Conservation (phyloP, 2,113 vertebrate genomes). For the Nibea coibor region DNA sequence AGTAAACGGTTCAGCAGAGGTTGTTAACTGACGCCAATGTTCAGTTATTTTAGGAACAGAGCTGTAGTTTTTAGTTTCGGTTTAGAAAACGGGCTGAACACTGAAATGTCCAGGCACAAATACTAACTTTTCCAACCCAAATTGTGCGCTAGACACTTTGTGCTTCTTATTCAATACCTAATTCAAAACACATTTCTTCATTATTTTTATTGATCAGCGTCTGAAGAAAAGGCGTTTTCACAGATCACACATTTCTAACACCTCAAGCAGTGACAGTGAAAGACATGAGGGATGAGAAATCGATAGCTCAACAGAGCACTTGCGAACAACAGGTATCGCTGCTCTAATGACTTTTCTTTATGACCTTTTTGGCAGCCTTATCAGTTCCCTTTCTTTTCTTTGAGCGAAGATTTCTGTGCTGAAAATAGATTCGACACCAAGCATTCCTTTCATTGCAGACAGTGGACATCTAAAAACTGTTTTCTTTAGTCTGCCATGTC, state of each 20-base stretch:
- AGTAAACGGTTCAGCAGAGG: background rate
- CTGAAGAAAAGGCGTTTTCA: background rate
- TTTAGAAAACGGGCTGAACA: background rate
- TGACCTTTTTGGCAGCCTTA: background rate
- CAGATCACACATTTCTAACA: background rate
- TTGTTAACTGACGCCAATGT: background rate
- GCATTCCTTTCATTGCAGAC: conserved; percentile 34
- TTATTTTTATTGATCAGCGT: background rate
- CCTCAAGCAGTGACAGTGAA: background rate
- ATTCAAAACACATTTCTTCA: background rate
- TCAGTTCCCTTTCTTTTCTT: background rate
- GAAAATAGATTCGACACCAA: conserved; percentile 23
- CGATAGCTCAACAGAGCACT: background rate
- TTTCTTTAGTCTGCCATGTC: background rate
- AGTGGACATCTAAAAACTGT: conserved; percentile 1
- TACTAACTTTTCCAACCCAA: background rate
- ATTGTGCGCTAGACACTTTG: background rate
- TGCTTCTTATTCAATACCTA: background rate
- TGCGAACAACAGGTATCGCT: conserved; percentile 11
- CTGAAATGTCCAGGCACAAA: background rate
- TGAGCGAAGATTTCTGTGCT: background rate
- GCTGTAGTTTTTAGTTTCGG: background rate
- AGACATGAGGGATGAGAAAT: conserved; percentile 19
- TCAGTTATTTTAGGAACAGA: background rate
- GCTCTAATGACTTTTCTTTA: background rate